These are phyloP conservation scores for Chrysopa pallens DNA, from an alignment of 1,140 invertebrate genomes.

Conservation along the genomic window DNA sequence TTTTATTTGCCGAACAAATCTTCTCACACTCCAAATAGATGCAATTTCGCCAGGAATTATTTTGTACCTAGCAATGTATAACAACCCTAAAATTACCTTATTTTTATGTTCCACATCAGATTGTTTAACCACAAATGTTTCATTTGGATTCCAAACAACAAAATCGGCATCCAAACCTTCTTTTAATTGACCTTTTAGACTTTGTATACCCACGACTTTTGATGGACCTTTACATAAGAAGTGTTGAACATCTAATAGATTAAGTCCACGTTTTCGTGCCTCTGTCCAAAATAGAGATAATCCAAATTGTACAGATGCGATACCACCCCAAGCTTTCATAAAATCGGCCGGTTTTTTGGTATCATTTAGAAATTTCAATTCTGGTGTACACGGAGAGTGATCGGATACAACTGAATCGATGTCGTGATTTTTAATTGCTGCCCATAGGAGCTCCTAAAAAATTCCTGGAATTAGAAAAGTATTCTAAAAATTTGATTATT, in stretches of 20 bases:
- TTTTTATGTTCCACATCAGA: constrained; percentile 35
- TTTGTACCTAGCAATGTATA: no score
- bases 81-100: no score
- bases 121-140: constrained; percentile 29
- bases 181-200: constrained; percentile 36
- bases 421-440: constrained; percentile 29
- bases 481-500: no score
- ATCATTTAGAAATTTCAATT: constrained; percentile 33
- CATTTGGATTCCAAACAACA: constrained; percentile 47
- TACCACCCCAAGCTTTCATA: constrained; percentile 51
- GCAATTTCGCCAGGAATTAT: no score
- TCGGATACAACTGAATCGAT: constrained; percentile 52
- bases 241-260: constrained; percentile 32
- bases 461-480: no score
- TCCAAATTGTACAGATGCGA: constrained; percentile 52
- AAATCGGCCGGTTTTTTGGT: constrained; percentile 32
- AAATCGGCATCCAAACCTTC: constrained; percentile 52
- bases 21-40: no score
- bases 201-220: constrained; percentile 34
- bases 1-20: no score
- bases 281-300: constrained; percentile 47
- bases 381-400: constrained; percentile 51
- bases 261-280: constrained; percentile 27
- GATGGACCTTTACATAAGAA: constrained; percentile 40
- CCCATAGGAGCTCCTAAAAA: constrained; percentile 39